Conservation (phyloP, 1,140 invertebrate genomes). For the Monomorium pharaonis region DNA sequence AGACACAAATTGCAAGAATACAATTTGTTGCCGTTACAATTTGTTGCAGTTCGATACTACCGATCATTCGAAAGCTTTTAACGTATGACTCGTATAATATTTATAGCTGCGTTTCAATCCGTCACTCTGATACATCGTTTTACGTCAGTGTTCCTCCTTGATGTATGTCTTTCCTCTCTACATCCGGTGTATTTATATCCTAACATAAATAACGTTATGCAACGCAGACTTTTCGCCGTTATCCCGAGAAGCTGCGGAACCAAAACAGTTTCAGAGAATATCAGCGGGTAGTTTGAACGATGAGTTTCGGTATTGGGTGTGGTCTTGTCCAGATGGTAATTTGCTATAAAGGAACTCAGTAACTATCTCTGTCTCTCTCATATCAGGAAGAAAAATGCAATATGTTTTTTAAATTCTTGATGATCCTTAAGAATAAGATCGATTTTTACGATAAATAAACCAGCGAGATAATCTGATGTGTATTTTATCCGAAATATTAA, state of each 20-base stretch:
- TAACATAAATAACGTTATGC: conserved; percentile 68
- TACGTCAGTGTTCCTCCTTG: conserved; percentile 47
- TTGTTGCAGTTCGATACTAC: background rate
- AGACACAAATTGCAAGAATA: background rate
- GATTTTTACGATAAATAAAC: too few species aligned
- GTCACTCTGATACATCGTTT: conserved; percentile 45
- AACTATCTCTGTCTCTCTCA: background rate
- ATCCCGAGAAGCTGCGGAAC: background rate
- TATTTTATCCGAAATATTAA: background rate
- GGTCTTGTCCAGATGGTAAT: background rate
- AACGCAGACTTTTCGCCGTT: conserved; percentile 46
- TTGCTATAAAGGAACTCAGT: background rate
- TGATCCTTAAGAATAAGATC: background rate
- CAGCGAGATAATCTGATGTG: background rate
- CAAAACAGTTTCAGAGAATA: conserved; percentile 16
- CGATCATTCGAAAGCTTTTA: background rate
- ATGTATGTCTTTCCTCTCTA: conserved; percentile 18
- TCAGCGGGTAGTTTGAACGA: background rate
- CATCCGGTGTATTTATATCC: conserved; percentile 69
- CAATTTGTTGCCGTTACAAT: background rate
- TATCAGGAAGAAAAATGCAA: background rate
- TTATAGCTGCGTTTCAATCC: conserved; percentile 18
- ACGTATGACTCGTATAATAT: background rate
- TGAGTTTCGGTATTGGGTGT: background rate
- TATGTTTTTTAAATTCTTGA: background rate